phyloP scores from a whole-genome alignment of 2,113 vertebrate species.

The Hyperoodon ampullatus region DNA sequence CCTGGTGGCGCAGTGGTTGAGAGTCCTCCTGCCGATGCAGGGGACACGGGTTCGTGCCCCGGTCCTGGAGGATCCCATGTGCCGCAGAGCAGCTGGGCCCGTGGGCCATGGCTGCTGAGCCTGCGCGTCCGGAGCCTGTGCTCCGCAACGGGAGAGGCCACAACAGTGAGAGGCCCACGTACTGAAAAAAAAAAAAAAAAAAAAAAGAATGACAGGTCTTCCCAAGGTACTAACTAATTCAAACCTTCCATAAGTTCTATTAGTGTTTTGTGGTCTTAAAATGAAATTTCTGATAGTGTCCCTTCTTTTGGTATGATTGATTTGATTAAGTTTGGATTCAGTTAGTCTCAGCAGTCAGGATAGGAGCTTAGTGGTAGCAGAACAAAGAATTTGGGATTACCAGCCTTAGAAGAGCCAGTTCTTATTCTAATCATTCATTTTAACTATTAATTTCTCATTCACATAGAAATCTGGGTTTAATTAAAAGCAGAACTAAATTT shows the following conservation, averaged over 20 bases:
- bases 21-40: no score
- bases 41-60: no score
- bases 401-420: slow-evolving; percentile 52
- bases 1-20: no score
- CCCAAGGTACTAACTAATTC: slow-evolving; percentile 52
- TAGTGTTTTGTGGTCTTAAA: slow-evolving; percentile 33
- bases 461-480: slow-evolving; percentile 58
- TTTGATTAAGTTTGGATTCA: slow-evolving; percentile 66
- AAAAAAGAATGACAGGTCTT: slow-evolving; percentile 45
- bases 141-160: no score
- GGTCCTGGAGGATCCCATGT: no score
- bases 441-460: slow-evolving; percentile 71
- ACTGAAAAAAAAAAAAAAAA: no score
- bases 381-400: slow-evolving; percentile 70
- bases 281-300: slow-evolving; percentile 53
- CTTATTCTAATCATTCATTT: slow-evolving; percentile 64
- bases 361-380: slow-evolving; percentile 63
- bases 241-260: slow-evolving; percentile 40
- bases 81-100: no score
- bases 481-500: slow-evolving; percentile 74
- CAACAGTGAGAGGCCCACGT: no score
- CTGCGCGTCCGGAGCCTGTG: no score
- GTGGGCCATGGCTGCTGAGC: no score
- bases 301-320: slow-evolving; percentile 46
- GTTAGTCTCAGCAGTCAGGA: slow-evolving; percentile 37